phyloP scores from a whole-genome alignment of 2,113 vertebrate genomes.

The Ptyas mucosa region DNA sequence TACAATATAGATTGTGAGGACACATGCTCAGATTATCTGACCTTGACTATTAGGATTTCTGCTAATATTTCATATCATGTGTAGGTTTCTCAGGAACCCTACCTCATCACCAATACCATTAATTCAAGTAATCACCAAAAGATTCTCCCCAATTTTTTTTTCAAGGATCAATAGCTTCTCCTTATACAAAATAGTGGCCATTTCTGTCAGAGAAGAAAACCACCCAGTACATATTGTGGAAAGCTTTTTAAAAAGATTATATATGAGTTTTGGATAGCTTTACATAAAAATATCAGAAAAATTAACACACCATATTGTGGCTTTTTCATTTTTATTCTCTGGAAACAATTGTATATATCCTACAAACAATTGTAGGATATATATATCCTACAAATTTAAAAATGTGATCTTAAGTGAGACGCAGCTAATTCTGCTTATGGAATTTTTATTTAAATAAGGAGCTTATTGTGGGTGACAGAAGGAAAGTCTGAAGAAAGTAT shows the following conservation, averaged over 20 bases:
- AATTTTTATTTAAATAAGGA: background rate
- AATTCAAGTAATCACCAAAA: background rate
- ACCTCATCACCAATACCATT: background rate
- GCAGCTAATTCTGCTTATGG: background rate
- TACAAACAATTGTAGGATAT: background rate
- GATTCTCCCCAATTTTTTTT: background rate
- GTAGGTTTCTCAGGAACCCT: background rate
- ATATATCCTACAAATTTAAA: background rate
- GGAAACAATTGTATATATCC: background rate
- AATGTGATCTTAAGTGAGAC: background rate
- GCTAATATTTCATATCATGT: background rate
- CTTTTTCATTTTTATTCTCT: background rate
- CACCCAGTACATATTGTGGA: background rate
- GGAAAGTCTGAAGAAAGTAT: background rate
- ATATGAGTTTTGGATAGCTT: background rate
- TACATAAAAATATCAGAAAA: background rate
- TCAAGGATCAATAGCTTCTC: background rate
- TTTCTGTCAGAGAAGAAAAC: background rate
- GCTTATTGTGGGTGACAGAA: background rate
- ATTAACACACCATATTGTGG: background rate
- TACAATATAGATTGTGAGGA: background rate
- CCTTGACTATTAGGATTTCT: background rate
- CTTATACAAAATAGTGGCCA: background rate
- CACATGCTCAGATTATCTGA: background rate
- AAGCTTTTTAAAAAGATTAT: background rate